These are phyloP conservation scores for Nothobranchius furzeri DNA, from an alignment of 2,113 vertebrate genomes.

Conservation along the genomic window DNA sequence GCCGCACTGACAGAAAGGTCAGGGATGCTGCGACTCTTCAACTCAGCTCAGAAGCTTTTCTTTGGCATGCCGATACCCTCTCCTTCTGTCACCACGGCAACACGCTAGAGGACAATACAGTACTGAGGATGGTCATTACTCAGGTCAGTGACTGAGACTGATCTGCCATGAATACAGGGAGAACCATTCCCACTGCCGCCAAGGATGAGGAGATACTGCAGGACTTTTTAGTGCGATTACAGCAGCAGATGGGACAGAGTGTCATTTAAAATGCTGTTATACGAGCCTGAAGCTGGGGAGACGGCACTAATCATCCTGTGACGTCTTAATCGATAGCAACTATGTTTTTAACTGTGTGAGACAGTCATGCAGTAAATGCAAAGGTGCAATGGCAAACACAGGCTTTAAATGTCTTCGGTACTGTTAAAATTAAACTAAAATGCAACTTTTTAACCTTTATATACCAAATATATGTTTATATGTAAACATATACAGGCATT, in stretches of 20 bases:
- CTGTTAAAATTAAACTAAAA: too few relatives aligned
- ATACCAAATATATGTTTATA: too few relatives aligned
- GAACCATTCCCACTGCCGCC: constrained; percentile 50
- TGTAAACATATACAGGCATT: too few relatives aligned
- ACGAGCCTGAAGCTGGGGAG: constrained; percentile 15
- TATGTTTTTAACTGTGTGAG: not conserved
- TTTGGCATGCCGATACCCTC: constrained; percentile 41
- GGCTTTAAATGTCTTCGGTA: not conserved
- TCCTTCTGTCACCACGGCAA: constrained; percentile 68
- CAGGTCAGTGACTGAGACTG: constrained; percentile 65
- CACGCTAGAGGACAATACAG: constrained; percentile 60
- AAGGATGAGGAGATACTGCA: constrained; percentile 5
- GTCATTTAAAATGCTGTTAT: constrained; percentile 12
- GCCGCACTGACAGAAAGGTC: constrained; percentile 59
- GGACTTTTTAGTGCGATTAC: constrained; percentile 26
- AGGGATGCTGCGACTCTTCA: constrained; percentile 54
- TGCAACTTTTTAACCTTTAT: too few relatives aligned
- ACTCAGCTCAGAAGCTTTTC: constrained; percentile 56
- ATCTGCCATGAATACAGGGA: constrained; percentile 49
- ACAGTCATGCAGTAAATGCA: not conserved
- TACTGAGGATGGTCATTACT: constrained; percentile 61
- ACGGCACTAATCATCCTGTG: not conserved
- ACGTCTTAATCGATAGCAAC: not conserved
- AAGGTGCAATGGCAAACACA: not conserved
- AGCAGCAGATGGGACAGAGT: constrained; percentile 21